Conservation (phyloP, 2,888 invertebrate species). For the Parnassius apollo region DNA sequence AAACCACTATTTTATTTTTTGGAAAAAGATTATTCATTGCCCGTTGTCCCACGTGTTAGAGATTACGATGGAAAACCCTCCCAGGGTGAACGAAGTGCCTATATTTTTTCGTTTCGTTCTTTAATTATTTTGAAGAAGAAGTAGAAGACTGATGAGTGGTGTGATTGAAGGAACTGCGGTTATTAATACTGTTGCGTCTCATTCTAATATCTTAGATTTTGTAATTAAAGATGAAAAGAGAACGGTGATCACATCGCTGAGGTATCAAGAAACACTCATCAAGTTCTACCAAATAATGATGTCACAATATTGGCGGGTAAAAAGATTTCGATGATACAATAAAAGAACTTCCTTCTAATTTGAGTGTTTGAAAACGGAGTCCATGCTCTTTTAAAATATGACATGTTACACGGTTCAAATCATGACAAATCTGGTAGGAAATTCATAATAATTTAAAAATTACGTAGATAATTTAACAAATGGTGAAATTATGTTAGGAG, state of each 20-base stretch:
- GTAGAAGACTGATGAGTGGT: conserved; percentile 68
- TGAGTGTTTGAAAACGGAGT: conserved; percentile 50
- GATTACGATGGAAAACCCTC: too few relatives aligned
- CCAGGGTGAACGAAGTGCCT: too few relatives aligned
- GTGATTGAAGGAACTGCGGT: conserved; percentile 43
- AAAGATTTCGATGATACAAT: conserved; percentile 1
- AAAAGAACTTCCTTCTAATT: conserved; percentile 61
- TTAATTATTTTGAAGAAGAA: conserved; percentile 39
- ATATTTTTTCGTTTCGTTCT: too few relatives aligned
- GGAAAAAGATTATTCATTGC: too few relatives aligned
- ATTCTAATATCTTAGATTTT: conserved; percentile 2
- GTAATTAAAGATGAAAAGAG: conserved; percentile 3
- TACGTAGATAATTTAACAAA: conserved; percentile 1
- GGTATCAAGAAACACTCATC: not conserved
- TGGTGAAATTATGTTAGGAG: conserved; percentile 18
- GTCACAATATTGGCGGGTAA: not conserved
- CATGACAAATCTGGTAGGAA: conserved; percentile 5
- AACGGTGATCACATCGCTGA: conserved; percentile 19
- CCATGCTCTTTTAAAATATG: conserved; percentile 30
- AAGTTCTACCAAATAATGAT: not conserved
- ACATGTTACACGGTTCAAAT: conserved; percentile 6
- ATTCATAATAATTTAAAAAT: conserved; percentile 4
- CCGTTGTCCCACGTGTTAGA: too few relatives aligned
- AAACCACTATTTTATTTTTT: too few relatives aligned
- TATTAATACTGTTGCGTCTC: conserved; percentile 8